These are phyloP conservation scores for Cheilosia vulpina DNA, from an alignment of 2,888 invertebrate genomes.

Conservation along the genomic window DNA sequence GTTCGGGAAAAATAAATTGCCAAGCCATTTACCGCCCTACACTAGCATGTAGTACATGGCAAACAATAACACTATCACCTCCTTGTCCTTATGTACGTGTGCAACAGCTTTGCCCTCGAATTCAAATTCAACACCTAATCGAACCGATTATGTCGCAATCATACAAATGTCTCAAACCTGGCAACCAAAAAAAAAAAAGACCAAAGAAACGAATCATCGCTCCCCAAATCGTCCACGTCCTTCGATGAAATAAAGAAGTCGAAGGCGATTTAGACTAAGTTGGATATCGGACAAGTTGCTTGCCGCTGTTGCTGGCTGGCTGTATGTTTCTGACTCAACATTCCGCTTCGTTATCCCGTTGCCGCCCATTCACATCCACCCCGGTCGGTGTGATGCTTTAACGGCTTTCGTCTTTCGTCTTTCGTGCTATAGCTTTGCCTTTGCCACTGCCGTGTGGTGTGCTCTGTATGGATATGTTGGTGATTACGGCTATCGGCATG, in stretches of 20 bases:
- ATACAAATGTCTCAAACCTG: conserved; percentile 12
- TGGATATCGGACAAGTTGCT: too few species aligned
- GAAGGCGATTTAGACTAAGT: too few species aligned
- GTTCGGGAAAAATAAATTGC: conserved; percentile 23
- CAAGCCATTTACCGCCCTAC: conserved; percentile 17
- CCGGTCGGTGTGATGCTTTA: not conserved
- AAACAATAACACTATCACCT: conserved; percentile 8
- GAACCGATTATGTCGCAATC: conserved; percentile 13
- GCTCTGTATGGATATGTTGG: not conserved
- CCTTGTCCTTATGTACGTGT: not conserved
- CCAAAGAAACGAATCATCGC: not conserved
- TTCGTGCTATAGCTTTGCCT: not conserved
- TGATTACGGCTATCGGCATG: conserved; percentile 25
- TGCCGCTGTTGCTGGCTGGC: too few species aligned
- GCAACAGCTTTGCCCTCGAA: conserved; percentile 37
- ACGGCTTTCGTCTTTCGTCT: not conserved
- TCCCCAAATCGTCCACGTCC: not conserved
- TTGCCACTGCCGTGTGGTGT: not conserved
- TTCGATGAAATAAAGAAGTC: too few species aligned
- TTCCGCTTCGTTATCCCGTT: too few species aligned
- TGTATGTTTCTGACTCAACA: too few species aligned
- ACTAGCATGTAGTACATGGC: not conserved
- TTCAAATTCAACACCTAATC: not conserved
- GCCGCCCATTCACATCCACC: too few species aligned
- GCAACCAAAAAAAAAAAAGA: not conserved